Conservation (phyloP, 2,888 invertebrate species). For the Pollenia angustigena region DNA sequence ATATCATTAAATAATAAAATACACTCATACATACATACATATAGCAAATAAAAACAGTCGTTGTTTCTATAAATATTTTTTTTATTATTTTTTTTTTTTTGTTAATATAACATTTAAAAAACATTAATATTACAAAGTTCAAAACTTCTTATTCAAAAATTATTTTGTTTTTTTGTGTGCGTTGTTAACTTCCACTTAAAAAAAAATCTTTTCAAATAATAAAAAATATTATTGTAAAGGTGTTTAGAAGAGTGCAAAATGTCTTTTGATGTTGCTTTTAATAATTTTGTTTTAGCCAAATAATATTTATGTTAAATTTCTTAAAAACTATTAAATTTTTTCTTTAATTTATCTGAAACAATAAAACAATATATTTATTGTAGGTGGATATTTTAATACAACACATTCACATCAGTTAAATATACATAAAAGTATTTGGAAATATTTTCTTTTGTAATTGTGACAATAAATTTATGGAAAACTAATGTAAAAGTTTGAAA, state of each 20-base stretch:
- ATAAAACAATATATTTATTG: conserved; percentile 5
- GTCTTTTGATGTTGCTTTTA: neutral
- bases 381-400: conserved; percentile 8
- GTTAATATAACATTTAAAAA: conserved; percentile 68
- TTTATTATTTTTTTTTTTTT: conserved; percentile 42
- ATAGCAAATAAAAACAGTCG: neutral
- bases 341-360: conserved; percentile 22
- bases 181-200: conserved; percentile 52
- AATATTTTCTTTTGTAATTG: conserved; percentile 34
- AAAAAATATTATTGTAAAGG: conserved; percentile 3
- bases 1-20: too few species aligned
- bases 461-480: conserved; percentile 43
- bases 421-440: neutral
- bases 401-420: conserved; percentile 16
- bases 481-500: neutral
- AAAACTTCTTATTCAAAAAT: conserved; percentile 47
- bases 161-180: conserved; percentile 56
- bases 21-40: too few species aligned
- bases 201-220: conserved; percentile 37
- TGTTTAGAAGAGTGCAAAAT: conserved; percentile 43
- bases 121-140: conserved; percentile 70
- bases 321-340: conserved; percentile 17
- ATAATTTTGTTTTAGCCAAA: conserved; percentile 28
- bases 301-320: conserved; percentile 15
- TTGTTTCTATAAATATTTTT: conserved; percentile 52